Evolutionary conservation across 2,113 vertebrate species (phyloP), one percentile per base, ranked within the genome.

Genomic region (Solenodon paradoxus): DNA sequence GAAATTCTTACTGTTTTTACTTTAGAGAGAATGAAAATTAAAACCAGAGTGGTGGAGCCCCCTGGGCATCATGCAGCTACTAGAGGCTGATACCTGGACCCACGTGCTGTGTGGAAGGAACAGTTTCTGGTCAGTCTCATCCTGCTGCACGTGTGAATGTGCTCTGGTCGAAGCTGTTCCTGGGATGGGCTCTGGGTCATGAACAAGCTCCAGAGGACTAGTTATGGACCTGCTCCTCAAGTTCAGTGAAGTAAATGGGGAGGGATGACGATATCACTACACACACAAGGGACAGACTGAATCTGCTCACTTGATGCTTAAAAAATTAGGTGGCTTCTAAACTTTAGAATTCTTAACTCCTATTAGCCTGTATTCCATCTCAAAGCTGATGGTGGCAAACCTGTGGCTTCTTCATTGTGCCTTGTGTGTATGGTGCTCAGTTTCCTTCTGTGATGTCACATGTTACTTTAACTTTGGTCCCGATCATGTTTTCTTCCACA

Each of bases 351-450:
- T 13, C 20, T 40, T 47, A 17, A 22, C 61, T 79, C 24, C 51
- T 64, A 3, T 57, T 47, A 42, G 20, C n/a, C 1, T 10, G 22
- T 1, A 26, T 42, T 7, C 59, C 8, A 9, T 59, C 19, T 75
- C 64, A 47, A 24, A 13, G 1, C 15, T n/a, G 4, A 55, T 9
- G 3, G 0, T 26, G 13, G 8, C 3, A 0, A 2, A 40, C 42
- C 79, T 45, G 19, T 7, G 32, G 49, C 3, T 26, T 81, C 55
- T 59, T 47, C 42, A 22, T 9, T 2, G 1, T 16, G 20, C 45
- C 22, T 66, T 24, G 1, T 10, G 53, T 12, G 4, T 3, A 45
- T 28, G 57, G 7, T 28, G 22, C 40, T 92, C 49, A 15, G 61
- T 47, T 88, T 86, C 26, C 9, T 64, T 59, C 71, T 40, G 51